A percentile compares a stretch with the other conserved stretches of the same genome.
phyloP scores from a whole-genome alignment of 2,888 invertebrate genomes.

The Deroplatys truncata region DNA sequence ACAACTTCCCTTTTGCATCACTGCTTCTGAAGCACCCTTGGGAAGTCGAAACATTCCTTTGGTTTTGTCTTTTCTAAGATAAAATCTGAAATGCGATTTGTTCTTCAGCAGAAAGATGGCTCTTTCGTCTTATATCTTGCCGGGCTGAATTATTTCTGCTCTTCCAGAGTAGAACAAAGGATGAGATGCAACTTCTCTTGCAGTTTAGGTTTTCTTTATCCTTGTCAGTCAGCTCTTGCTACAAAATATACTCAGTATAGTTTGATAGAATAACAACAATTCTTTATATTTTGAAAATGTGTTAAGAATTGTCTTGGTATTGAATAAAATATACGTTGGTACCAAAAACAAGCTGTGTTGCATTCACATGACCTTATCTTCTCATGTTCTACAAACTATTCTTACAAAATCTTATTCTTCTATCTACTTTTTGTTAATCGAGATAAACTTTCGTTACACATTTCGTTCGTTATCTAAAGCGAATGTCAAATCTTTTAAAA shows the following conservation, averaged over 20 bases:
- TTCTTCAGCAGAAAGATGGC: neutral
- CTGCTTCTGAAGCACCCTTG: neutral
- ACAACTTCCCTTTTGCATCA: neutral
- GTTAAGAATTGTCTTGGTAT: no score
- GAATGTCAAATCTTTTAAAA: no score
- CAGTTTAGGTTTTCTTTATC: neutral
- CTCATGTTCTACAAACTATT: no score
- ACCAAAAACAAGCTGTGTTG: no score
- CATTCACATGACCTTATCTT: no score
- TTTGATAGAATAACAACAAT: neutral
- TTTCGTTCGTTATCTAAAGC: no score
- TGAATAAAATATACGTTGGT: no score
- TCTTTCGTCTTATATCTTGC: neutral
- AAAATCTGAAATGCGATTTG: neutral
- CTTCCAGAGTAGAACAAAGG: neutral
- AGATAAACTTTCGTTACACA: no score
- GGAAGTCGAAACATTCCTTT: neutral
- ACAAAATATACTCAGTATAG: neutral
- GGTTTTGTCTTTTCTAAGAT: neutral
- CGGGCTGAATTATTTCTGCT: neutral
- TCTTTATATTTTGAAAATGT: no score
- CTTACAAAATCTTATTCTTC: no score
- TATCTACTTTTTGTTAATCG: no score
- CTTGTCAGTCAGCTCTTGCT: neutral
- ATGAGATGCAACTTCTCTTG: neutral